Base-by-base conservation (phyloP, 2,888 invertebrate species). In the Tribolium freemani region DNA sequence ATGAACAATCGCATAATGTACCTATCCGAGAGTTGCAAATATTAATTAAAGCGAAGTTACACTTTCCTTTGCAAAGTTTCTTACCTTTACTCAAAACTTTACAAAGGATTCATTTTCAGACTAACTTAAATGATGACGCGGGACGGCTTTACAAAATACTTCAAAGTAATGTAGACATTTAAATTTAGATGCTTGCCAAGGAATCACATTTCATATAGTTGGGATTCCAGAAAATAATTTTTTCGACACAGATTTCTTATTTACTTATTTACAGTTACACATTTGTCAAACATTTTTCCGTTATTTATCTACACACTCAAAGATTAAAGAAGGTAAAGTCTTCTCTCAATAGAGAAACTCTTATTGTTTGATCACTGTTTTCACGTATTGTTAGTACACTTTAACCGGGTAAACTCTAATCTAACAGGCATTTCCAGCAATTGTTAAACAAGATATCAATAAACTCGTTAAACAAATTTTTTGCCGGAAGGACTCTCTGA, bases 11-110 rank as follows among this genome's bases (percentile, higher is more conserved):
- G 13, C 8, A 9, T 9, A 51, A 56, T 38, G 20, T 20, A n/a
- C n/a, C n/a, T n/a, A 51, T 51, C 20, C 20, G n/a, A 51, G n/a
- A 51, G 6, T 56, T 31, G 54, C 54, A 31, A 31, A 31, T 56
- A 56, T 56, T 56, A 56, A 56, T 56, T 56, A 56, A 56, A 56
- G 30, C 8, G n/a, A 56, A 56, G 54, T 56, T 56, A 10, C 31
- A 13, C 30, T 56, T 31, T 26, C 51, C 31, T 31, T 31, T 56
- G 31, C 2, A 53, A 53, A 16, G 16, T 53, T 30, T 56, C 31
- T 30, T 56, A 31, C 30, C 11, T 26, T 51, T 51, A 20, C 54
- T 30, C 30, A 2, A 56, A 56, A 56, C 11, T 20, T 56, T 30
- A 56, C 54, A 56, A 56, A 56, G 54, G 54, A 56, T 56, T 56